Conservation (phyloP, 2,888 invertebrate species). For the Elmis aenea region DNA sequence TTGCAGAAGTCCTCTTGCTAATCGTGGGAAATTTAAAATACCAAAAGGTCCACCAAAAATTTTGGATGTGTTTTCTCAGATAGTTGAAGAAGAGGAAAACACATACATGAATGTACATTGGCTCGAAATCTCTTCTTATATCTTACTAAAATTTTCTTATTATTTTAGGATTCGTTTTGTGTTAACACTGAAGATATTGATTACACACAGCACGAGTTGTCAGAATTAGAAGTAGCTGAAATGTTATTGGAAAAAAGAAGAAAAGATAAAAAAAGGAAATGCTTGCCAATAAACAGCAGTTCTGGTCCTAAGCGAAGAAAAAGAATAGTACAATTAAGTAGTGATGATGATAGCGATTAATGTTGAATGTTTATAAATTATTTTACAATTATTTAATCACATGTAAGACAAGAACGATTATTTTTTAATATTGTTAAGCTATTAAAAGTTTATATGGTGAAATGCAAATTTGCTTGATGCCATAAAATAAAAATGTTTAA, state of each 20-base stretch:
- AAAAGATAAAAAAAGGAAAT: conserved; percentile 32
- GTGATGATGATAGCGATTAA: conserved; percentile 6
- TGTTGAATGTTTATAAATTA: too few species aligned
- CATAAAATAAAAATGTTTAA: too few species aligned
- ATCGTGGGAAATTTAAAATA: conserved; percentile 56
- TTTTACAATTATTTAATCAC: too few species aligned
- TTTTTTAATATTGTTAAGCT: too few species aligned
- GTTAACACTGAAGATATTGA: conserved; percentile 56
- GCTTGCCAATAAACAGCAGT: neutral
- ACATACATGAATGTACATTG: conserved; percentile 38
- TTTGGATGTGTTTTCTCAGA: conserved; percentile 39
- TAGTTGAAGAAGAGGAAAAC: conserved; percentile 27
- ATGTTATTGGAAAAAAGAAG: conserved; percentile 47
- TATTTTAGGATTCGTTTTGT: conserved; percentile 61
- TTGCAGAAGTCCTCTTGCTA: conserved; percentile 54
- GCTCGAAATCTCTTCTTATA: neutral
- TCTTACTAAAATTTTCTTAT: conserved; percentile 8
- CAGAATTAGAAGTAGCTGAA: conserved; percentile 61
- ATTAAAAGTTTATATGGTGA: too few species aligned
- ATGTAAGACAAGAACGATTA: too few species aligned
- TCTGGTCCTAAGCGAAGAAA: conserved; percentile 12
- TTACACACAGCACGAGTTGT: conserved; percentile 44
- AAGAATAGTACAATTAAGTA: conserved; percentile 11
- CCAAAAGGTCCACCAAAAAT: conserved; percentile 45
- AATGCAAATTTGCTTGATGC: too few species aligned